Conservation (phyloP, 2,113 vertebrate genomes). For the Indicator indicator region DNA sequence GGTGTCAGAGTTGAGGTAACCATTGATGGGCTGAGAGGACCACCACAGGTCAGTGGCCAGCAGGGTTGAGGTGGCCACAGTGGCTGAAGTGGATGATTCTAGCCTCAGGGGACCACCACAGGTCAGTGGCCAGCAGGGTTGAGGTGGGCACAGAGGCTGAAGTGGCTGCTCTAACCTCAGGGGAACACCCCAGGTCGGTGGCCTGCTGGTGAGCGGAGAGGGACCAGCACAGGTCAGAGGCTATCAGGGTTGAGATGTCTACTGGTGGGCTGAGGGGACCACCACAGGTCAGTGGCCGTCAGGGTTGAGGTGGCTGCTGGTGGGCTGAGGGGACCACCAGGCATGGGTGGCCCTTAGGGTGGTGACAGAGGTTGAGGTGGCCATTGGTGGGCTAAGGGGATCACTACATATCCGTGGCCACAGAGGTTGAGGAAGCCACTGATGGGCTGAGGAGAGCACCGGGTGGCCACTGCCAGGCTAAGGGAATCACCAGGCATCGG, state of each 20-base stretch:
- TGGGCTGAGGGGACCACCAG: background rate
- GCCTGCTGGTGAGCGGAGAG: too few species aligned
- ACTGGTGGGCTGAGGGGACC: background rate
- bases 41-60: too few species aligned
- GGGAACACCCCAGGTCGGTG: background rate
- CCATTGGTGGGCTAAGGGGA: too few species aligned
- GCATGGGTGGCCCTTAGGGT: background rate
- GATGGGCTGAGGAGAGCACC: background rate
- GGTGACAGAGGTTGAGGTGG: background rate
- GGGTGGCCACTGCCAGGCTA: background rate
- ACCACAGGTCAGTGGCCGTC: background rate
- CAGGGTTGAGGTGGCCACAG: background rate
- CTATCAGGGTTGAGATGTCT: background rate
- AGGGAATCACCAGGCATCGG: background rate
- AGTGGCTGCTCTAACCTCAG: background rate
- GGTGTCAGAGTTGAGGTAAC: too few species aligned
- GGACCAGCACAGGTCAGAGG: too few species aligned
- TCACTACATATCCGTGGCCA: background rate
- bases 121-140: background rate
- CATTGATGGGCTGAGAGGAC: too few species aligned
- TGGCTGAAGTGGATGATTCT: too few species aligned
- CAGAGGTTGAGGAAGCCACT: background rate
- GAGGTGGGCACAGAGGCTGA: background rate
- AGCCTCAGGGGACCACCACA: background rate
- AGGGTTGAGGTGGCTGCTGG: background rate